Evolutionary conservation across 35 echinoderm and acorn worm species (phyloP).

Genomic region (Heliocidaris erythrogramma): DNA sequence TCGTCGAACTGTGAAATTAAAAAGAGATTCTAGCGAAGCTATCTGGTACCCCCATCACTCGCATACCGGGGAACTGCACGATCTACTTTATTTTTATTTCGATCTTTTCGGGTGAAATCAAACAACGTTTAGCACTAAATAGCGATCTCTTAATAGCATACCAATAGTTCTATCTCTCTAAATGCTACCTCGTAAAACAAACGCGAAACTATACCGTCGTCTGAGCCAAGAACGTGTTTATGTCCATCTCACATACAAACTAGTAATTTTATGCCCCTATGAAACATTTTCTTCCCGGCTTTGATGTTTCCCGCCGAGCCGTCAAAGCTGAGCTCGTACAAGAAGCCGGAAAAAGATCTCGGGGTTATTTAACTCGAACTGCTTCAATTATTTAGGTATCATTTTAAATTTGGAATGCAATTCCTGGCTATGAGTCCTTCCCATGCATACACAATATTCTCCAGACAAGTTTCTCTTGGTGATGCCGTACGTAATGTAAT

Average conservation of each 20-base stretch:
- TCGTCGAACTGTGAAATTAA: constrained; percentile 17
- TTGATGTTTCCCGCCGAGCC: constrained; percentile 34
- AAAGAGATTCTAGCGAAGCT: neutral
- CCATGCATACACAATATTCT: neutral
- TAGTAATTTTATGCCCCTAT: constrained; percentile 45
- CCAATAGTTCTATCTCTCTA: neutral
- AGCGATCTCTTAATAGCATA: neutral
- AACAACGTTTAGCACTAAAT: constrained; percentile 5
- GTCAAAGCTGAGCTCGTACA: neutral
- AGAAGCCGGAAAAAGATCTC: neutral
- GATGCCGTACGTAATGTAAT: no score
- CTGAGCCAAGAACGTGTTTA: constrained; percentile 14
- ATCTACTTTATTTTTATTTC: neutral
- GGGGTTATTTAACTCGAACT: neutral
- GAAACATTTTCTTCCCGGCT: constrained; percentile 34
- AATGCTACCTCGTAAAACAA: constrained; percentile 5
- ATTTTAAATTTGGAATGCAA: constrained; percentile 20
- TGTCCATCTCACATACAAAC: neutral
- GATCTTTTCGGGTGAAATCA: constrained; percentile 1
- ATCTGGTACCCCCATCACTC: neutral
- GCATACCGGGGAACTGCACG: neutral
- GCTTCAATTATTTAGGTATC: constrained; percentile 23
- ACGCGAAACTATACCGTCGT: neutral
- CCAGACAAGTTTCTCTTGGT: no score
- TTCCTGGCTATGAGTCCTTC: neutral